Conservation (phyloP, 1,140 invertebrate genomes). For the Elysia chlorotica region DNA sequence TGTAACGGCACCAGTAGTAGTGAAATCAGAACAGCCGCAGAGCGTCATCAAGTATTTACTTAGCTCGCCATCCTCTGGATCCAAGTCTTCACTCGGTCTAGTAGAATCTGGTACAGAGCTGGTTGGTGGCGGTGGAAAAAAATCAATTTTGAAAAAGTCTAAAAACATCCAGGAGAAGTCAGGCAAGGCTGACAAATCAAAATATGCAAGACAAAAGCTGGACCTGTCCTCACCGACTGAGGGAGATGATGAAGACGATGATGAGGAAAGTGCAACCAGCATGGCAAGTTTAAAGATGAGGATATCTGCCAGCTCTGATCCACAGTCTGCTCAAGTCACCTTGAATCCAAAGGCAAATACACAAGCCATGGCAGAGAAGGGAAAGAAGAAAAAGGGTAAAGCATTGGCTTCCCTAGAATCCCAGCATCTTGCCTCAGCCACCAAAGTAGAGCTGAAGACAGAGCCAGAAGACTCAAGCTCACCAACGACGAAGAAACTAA, state of each 20-base stretch:
- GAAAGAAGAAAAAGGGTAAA: constrained; percentile 8
- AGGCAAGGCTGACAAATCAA: not conserved
- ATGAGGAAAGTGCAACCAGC: not conserved
- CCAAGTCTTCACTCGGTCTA: constrained; percentile 26
- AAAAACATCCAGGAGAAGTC: constrained; percentile 18
- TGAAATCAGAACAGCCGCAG: no score
- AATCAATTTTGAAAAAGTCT: no score
- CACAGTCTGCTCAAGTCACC: constrained; percentile 1
- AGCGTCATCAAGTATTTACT: constrained; percentile 50
- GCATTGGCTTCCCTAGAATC: not conserved
- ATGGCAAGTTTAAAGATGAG: constrained; percentile 17
- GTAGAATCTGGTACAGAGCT: no score
- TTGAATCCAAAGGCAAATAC: not conserved
- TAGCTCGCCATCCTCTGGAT: constrained; percentile 38
- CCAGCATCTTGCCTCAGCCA: no score
- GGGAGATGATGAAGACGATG: not conserved
- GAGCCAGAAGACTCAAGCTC: not conserved
- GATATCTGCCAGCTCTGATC: constrained; percentile 11
- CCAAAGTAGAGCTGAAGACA: not conserved
- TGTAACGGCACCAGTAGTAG: no score
- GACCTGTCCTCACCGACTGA: not conserved
- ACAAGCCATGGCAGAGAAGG: not conserved
- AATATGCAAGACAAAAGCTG: not conserved
- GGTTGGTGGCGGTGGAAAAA: no score
- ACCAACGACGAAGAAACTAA: constrained; percentile 13